Percentiles rank a stretch among this genome's conserved stretches.
Evolutionary conservation across 2,113 vertebrate species (phyloP).

Genomic region (Cochlearius cochlearius): DNA sequence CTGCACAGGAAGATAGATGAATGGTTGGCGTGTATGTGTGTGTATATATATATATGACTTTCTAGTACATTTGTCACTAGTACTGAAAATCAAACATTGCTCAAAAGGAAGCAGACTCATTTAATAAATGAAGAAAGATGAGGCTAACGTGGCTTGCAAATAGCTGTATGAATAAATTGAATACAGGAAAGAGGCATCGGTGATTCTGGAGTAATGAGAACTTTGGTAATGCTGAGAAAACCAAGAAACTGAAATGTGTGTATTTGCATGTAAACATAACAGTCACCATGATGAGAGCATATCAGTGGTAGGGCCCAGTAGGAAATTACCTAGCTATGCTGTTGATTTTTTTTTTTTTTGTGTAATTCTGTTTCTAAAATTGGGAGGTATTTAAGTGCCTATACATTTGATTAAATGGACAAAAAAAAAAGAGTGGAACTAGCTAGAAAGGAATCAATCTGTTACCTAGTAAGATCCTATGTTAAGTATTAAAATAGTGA

Average conservation of each 20-base stretch:
- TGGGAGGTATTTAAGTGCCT: neutral
- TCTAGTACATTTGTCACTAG: neutral
- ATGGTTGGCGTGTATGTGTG: neutral
- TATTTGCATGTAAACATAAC: neutral
- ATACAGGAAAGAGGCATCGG: neutral
- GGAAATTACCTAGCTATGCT: neutral
- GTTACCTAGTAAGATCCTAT: neutral
- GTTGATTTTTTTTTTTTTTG: neutral
- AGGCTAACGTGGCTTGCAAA: neutral
- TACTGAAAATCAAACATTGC: neutral
- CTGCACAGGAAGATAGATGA: neutral
- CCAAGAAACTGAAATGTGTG: neutral
- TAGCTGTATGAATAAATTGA: neutral
- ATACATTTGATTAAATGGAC: neutral
- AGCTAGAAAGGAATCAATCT: neutral
- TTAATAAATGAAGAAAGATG: neutral
- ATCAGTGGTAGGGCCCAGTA: neutral
- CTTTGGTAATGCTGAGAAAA: neutral
- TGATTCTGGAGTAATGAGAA: neutral
- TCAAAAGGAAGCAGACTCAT: neutral
- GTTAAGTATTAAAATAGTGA: neutral
- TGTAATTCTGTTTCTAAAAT: neutral
- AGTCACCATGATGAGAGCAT: neutral
- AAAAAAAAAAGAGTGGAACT: neutral
- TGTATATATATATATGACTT: neutral